Evolutionary conservation across 2,113 vertebrate genomes (phyloP), one percentile per base, ranked within the genome.

Genomic region (Sorex araneus): DNA sequence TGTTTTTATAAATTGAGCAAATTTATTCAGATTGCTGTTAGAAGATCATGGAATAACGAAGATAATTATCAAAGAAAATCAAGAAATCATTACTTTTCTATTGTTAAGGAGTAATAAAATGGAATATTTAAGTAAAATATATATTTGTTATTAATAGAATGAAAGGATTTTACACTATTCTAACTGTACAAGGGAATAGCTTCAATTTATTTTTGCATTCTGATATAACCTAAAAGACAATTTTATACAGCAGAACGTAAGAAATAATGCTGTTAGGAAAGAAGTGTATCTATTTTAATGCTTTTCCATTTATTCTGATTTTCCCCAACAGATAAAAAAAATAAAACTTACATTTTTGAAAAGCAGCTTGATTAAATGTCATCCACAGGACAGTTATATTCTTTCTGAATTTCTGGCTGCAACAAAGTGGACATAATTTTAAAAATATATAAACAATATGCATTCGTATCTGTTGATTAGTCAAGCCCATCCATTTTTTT

Each of bases 391-490:
- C 74, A 96, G 83, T 15, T 0, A 85, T 21, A 4, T 66, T 84
- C 76, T 95, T 97, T 89, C 94, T 97, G 60, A 47, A 0, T 8
- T 57, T 43, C 70, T 91, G 73, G 84, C 82, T 89, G 71, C 96
- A 94, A 67, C 74, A 64, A 13, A 92, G 71, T 94, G 84, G 81
- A 89, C 94, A 91, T 84, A 93, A 76, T 95, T 97, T 96, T 43
- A 84, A 95, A 95, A 90, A 93, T 93, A 96, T 86, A 92, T 96
- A 27, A 83, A 74, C 18, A 67, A 57, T 94, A 96, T 96, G 79
- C 96, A 97, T 97, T 97, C 95, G 94, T 91, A 84, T 94, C 74
- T 91, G 43, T 93, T 91, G 84, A 80, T 87, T 76, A 88, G 36
- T 69, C 23, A 60, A 92, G n/a, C 16, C 34, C 8, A 71, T 89